A percentile compares a stretch with the other conserved stretches of the same genome.
phyloP scores from a whole-genome alignment of 2,797 vertebrate genomes.

The Rhyacichthys aspro region DNA sequence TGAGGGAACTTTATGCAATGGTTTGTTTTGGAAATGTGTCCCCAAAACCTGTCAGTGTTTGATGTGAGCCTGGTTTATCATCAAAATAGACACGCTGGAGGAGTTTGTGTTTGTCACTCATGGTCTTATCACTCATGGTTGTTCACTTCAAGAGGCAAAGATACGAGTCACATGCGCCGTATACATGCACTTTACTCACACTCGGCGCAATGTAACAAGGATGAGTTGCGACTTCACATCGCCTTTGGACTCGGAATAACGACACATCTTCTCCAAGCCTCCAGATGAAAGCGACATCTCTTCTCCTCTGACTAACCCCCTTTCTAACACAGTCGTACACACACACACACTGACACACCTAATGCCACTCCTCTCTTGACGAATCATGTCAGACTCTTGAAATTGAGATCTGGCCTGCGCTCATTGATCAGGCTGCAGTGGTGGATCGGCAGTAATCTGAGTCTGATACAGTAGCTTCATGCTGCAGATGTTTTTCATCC shows the following conservation, averaged over 20 bases:
- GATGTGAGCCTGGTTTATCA: not conserved
- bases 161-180: not conserved
- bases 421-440: conserved; percentile 43
- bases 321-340: not conserved
- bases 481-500: conserved; percentile 7
- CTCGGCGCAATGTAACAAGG: not conserved
- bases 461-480: conserved; percentile 1
- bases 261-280: not conserved
- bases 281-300: conserved; percentile 1
- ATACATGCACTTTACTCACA: conserved; percentile 2
- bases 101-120: not conserved
- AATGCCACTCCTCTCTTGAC: conserved; percentile 11
- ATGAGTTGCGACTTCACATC: not conserved
- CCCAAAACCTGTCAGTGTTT: conserved; percentile 10
- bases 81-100: conserved; percentile 7
- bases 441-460: conserved; percentile 28
- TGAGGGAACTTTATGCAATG: conserved; percentile 4
- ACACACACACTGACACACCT: conserved; percentile 10
- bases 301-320: not conserved
- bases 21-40: conserved; percentile 16
- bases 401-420: conserved; percentile 22
- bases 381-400: conserved; percentile 25
- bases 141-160: conserved; percentile 3
- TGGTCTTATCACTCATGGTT: not conserved
- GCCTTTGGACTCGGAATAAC: not conserved